phyloP scores from a whole-genome alignment of 2,888 invertebrate species.

The Protodeltote pygarga region DNA sequence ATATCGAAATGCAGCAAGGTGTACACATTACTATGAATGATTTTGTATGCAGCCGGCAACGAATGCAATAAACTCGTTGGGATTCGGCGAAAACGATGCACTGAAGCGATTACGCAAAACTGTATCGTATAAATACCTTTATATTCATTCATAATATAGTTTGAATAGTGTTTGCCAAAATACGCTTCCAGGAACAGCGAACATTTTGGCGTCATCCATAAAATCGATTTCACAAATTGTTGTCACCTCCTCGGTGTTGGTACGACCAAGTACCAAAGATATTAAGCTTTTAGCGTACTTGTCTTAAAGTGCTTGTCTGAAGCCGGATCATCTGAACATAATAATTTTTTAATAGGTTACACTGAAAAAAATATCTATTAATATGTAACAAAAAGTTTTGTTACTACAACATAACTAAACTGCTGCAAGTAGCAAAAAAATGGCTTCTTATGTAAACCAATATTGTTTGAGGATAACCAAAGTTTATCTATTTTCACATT shows the following conservation, averaged over 20 bases:
- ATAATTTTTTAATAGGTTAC: no score
- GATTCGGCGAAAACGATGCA: slow-evolving; percentile 37
- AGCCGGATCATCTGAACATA: no score
- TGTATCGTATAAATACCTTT: slow-evolving; percentile 4
- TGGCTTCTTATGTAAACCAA: no score
- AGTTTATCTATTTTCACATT: no score
- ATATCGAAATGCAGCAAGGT: slow-evolving; percentile 1
- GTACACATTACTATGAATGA: slow-evolving; percentile 25
- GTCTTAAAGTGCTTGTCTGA: not conserved
- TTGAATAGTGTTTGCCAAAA: slow-evolving; percentile 18
- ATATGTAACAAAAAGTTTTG: no score
- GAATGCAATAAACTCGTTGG: slow-evolving; percentile 43
- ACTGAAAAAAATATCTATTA: no score
- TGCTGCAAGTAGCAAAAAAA: no score
- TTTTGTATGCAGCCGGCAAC: slow-evolving; percentile 49
- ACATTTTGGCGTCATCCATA: slow-evolving; percentile 20
- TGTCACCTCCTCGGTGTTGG: slow-evolving; percentile 27
- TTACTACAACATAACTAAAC: no score
- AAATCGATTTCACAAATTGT: slow-evolving; percentile 36
- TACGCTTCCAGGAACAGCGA: slow-evolving; percentile 13
- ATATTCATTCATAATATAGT: slow-evolving; percentile 24
- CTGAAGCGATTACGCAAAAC: slow-evolving; percentile 40
- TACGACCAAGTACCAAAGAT: slow-evolving; percentile 28
- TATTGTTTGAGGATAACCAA: no score
- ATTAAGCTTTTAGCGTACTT: slow-evolving; percentile 8